phyloP scores from a whole-genome alignment of 2,888 invertebrate species.

The Apamea monoglypha region DNA sequence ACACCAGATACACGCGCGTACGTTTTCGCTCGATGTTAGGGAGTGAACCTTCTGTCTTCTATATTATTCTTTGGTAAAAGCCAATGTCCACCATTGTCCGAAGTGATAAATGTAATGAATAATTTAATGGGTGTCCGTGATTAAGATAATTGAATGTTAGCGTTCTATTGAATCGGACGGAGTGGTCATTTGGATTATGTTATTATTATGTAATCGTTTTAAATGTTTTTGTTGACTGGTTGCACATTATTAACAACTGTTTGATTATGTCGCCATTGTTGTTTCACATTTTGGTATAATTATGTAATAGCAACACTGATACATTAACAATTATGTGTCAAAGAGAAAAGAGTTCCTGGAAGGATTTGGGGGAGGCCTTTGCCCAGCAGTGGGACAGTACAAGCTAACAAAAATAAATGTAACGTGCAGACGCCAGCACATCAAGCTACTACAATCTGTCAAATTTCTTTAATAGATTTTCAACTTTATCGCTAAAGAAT shows the following conservation, averaged over 20 bases:
- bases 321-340: neutral
- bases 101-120: slow-evolving; percentile 82
- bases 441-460: too few relatives aligned
- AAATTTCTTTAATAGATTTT: too few relatives aligned
- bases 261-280: neutral
- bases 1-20: too few relatives aligned
- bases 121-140: slow-evolving; percentile 77
- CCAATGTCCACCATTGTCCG: slow-evolving; percentile 82
- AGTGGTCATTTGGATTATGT: slow-evolving; percentile 59
- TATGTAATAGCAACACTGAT: neutral
- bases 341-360: too few relatives aligned
- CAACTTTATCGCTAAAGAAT: too few relatives aligned
- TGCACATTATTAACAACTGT: slow-evolving; percentile 13
- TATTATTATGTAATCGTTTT: slow-evolving; percentile 39
- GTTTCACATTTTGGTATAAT: neutral
- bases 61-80: slow-evolving; percentile 2
- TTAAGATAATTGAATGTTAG: slow-evolving; percentile 75
- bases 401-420: too few relatives aligned
- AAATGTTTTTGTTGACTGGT: slow-evolving; percentile 22
- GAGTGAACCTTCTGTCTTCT: neutral
- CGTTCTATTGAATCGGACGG: slow-evolving; percentile 62
- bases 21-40: neutral
- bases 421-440: too few relatives aligned
- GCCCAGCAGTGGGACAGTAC: too few relatives aligned
- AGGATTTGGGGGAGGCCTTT: too few relatives aligned